Conservation (phyloP, 35 echinoderm and acorn worm species). For the Ptychodera flava region DNA sequence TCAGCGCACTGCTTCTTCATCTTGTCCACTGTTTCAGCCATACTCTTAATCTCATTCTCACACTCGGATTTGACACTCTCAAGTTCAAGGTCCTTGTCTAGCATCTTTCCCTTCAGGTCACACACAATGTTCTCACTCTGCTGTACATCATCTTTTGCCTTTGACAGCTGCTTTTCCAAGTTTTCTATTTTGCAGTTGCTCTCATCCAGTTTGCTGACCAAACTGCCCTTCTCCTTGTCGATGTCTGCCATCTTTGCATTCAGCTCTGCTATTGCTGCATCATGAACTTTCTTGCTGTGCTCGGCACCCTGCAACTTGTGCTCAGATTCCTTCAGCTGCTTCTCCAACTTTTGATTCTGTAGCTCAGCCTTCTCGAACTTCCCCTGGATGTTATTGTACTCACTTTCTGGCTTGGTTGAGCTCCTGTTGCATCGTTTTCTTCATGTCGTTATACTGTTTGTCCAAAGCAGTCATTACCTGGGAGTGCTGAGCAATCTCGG, state of each 20-base stretch:
- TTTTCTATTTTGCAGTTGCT: slow-evolving; percentile 49
- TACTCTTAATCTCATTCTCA: slow-evolving; percentile 42
- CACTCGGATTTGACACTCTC: slow-evolving; percentile 39
- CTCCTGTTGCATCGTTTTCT: slow-evolving; percentile 66
- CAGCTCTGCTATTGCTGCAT: slow-evolving; percentile 35
- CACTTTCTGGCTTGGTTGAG: slow-evolving; percentile 42
- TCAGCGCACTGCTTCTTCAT: slow-evolving; percentile 60
- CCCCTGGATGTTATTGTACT: slow-evolving; percentile 45
- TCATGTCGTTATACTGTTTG: slow-evolving; percentile 54
- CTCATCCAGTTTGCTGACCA: slow-evolving; percentile 51
- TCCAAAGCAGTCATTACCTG: slow-evolving; percentile 40
- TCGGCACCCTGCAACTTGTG: slow-evolving; percentile 44
- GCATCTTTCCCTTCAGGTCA: slow-evolving; percentile 58
- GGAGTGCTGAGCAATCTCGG: slow-evolving; percentile 67
- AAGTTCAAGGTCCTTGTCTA: slow-evolving; percentile 55
- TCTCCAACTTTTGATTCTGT: slow-evolving; percentile 43
- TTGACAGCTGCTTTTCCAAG: slow-evolving; percentile 55
- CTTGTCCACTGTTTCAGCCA: slow-evolving; percentile 67
- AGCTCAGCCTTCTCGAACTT: slow-evolving; percentile 62
- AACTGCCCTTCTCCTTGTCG: slow-evolving; percentile 63
- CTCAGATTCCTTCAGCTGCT: slow-evolving; percentile 56
- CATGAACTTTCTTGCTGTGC: slow-evolving; percentile 46
- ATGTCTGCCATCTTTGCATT: slow-evolving; percentile 55
- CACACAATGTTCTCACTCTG: slow-evolving; percentile 42
- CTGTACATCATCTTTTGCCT: slow-evolving; percentile 53